Base-by-base conservation (phyloP, 2,888 invertebrate species). In the Augiades crinisus region DNA sequence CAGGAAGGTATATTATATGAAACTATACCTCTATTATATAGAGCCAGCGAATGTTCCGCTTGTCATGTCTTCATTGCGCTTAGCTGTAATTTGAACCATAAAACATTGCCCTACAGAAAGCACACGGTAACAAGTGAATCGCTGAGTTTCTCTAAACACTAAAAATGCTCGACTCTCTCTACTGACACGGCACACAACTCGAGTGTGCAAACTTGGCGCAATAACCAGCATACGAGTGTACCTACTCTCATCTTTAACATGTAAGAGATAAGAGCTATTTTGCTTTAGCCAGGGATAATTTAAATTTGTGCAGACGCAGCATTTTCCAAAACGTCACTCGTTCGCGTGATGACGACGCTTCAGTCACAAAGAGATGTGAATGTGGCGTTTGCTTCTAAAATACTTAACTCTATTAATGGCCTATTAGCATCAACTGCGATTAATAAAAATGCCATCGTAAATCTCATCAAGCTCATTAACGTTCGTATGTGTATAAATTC, bases 301-400 rank as follows among this genome's bases (percentile, higher is more conserved):
- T 50, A 36, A 27, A 7, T 6, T 36, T 44, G 21, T 30, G 30
- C 10, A 30, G 13, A 36, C 44, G 30, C 72, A 73, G 75, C 72
- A 53, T 69, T 75, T 72, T 72, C 60, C 62, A 70, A 73, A 70
- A 70, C 62, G 68, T 68, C 66, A 68, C 65, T 68, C 60, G 47
- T 43, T 57, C 55, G 53, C 57, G 60, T 65, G 72, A 69, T 74
- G 72, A 72, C 68, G 57, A 58, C 37, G 70, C 60, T 60, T 47
- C 54, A 55, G 59, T 57, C 60, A 65, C 65, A 64, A 67, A 68
- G 66, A 65, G 68, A 59, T 44, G 58, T 60, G 60, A 67, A 59
- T 44, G 58, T 60, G 60, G 60, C 56, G 60, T 66, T 66, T 58
- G 63, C 65, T 63, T 59, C 58, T 59, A 56, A 37, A 38, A 49